Evolutionary conservation across 2,113 vertebrate genomes (phyloP).

Genomic region (Eretmochelys imbricata): DNA sequence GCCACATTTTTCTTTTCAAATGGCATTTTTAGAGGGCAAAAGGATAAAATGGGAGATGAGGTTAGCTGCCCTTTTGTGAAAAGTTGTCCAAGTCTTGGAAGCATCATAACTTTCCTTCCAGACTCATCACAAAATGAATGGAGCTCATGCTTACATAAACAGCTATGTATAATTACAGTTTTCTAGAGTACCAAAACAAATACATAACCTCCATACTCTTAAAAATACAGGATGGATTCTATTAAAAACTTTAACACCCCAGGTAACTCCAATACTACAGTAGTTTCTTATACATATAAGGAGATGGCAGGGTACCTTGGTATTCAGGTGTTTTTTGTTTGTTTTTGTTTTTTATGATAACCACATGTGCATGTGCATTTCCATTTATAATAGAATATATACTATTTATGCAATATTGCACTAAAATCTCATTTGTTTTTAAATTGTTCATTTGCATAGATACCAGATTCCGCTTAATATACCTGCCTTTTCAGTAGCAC

Average conservation of each 20-base stretch:
- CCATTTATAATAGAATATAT: background rate
- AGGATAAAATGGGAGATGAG: background rate
- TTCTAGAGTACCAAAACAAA: background rate
- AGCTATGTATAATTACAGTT: background rate
- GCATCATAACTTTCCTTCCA: background rate
- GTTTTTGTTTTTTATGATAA: background rate
- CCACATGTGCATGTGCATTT: background rate
- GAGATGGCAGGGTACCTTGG: background rate
- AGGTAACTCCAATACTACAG: background rate
- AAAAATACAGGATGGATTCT: background rate
- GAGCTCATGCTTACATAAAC: background rate
- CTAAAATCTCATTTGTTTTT: background rate
- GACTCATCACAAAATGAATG: background rate
- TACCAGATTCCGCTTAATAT: background rate
- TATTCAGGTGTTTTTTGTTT: background rate
- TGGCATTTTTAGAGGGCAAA: background rate
- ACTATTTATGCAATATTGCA: background rate
- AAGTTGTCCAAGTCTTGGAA: background rate
- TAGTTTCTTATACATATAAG: background rate
- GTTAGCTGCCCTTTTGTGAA: background rate
- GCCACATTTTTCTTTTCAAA: background rate
- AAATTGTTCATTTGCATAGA: background rate
- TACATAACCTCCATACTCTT: background rate
- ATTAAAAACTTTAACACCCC: background rate
- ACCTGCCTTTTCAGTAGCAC: background rate